A percentile compares a stretch with the other conserved stretches of the same genome.
phyloP scores from a whole-genome alignment of 2,888 invertebrate species.

The Callosobruchus maculatus region DNA sequence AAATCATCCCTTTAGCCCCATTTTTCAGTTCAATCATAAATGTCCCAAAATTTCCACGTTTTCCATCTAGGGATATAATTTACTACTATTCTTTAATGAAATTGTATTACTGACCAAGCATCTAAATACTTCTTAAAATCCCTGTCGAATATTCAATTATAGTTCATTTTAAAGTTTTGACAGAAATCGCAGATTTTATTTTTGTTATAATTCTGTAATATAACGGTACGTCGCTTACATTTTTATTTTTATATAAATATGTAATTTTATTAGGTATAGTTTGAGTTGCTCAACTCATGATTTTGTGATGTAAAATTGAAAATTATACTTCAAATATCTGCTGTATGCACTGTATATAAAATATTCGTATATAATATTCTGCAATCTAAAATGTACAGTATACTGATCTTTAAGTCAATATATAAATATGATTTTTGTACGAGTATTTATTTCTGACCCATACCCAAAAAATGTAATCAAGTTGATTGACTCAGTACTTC shows the following conservation, averaged over 20 bases:
- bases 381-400: constrained; percentile 1
- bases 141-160: not conserved
- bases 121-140: too few species aligned
- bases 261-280: not conserved
- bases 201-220: not conserved
- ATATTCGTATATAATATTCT: constrained; percentile 1
- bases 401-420: not conserved
- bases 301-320: constrained; percentile 15
- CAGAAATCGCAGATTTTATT: not conserved
- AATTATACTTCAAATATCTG: constrained; percentile 8
- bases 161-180: not conserved
- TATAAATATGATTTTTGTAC: not conserved
- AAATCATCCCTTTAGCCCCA: too few species aligned
- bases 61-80: too few species aligned
- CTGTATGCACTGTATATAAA: constrained; percentile 23
- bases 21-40: too few species aligned
- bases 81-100: too few species aligned
- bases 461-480: not conserved
- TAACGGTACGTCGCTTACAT: not conserved
- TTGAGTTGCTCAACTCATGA: constrained; percentile 21
- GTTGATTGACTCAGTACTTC: too few species aligned
- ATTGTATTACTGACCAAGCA: too few species aligned
- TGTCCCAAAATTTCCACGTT: too few species aligned
- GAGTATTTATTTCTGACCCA: not conserved
- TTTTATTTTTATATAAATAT: not conserved